A percentile compares a stretch with the other conserved stretches of the same genome.
Evolutionary conservation across 2,113 vertebrate genomes (phyloP).

Genomic region (Larimichthys crocea): DNA sequence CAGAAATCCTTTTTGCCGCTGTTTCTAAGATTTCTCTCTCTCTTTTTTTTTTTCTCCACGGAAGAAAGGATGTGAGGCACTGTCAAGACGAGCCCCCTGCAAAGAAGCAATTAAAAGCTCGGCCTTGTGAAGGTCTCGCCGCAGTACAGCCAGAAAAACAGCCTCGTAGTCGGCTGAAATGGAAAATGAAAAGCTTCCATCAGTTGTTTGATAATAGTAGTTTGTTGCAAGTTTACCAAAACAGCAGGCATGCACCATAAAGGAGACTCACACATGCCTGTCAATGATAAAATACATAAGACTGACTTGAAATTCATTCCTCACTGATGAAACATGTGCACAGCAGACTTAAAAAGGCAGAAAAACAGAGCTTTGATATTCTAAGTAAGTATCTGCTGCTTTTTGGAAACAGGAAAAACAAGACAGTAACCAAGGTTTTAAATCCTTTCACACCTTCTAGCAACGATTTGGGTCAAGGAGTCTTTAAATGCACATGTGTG

Average conservation of each 20-base stretch:
- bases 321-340: slow-evolving; percentile 37
- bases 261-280: slow-evolving; percentile 58
- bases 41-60: slow-evolving; percentile 49
- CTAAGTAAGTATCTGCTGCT: slow-evolving; percentile 26
- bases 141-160: slow-evolving; percentile 67
- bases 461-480: slow-evolving; percentile 46
- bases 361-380: slow-evolving; percentile 57
- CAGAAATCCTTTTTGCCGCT: slow-evolving; percentile 79
- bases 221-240: slow-evolving; percentile 66
- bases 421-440: slow-evolving; percentile 34
- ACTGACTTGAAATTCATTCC: slow-evolving; percentile 44
- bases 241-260: slow-evolving; percentile 52
- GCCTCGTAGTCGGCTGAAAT: slow-evolving; percentile 53
- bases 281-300: slow-evolving; percentile 63
- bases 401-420: slow-evolving; percentile 34
- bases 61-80: slow-evolving; percentile 75
- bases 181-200: slow-evolving; percentile 74
- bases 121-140: slow-evolving; percentile 83
- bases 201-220: slow-evolving; percentile 62
- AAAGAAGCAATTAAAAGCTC: slow-evolving; percentile 86
- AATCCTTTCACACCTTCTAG: slow-evolving; percentile 45
- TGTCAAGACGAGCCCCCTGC: slow-evolving; percentile 82
- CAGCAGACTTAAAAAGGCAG: slow-evolving; percentile 50
- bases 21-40: slow-evolving; percentile 72
- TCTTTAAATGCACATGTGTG: slow-evolving; percentile 37